Base-by-base conservation (phyloP, 2,888 invertebrate species). In the Thysanoteuthis rhombus region DNA sequence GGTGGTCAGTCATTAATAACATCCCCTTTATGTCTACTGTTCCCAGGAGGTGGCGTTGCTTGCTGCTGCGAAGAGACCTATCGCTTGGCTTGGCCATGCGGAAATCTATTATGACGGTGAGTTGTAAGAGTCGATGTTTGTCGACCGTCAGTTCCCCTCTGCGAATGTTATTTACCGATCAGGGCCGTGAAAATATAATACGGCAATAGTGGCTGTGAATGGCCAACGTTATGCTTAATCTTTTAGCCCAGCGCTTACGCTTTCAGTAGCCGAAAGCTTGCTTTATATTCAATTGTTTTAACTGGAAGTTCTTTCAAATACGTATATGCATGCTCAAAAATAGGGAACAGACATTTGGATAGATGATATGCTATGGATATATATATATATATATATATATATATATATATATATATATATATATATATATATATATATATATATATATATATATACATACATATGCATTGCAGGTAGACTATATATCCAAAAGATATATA, bases 1-100 rank as follows among this genome's bases (percentile, higher is more conserved):
- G n/a, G n/a, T 75, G 75, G n/a, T 75, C 75, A 75, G 75, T 75
- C 75, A 75, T 75, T 75, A 75, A 75, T 75, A 75, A 75, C 75
- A 75, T n/a, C n/a, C 75, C n/a, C 75, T 75, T n/a, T 75, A 75
- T n/a, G 75, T 75, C 75, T 75, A 36, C 12, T n/a, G n/a, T 75
- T 75, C 75, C 75, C 75, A n/a, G n/a, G n/a, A 75, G 75, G 19
- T n/a, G n/a, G 75, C n/a, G 75, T 36, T 75, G 75, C 75, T 75
- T n/a, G 75, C 22, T 75, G 75, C 75, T n/a, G 75, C 75, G n/a
- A 19, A 75, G 36, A 75, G 75, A 36, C 75, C 75, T 75, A n/a
- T 75, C 36, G 75, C 75, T 75, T 75, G 2, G 75, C 19, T n/a
- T 36, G n/a, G 75, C 75, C 75, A 75, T 75, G 75, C n/a, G n/a